A percentile compares a stretch with the other conserved stretches of the same genome.
Evolutionary conservation across 2,888 invertebrate genomes (phyloP).

Genomic region (Nomada ferruginata): DNA sequence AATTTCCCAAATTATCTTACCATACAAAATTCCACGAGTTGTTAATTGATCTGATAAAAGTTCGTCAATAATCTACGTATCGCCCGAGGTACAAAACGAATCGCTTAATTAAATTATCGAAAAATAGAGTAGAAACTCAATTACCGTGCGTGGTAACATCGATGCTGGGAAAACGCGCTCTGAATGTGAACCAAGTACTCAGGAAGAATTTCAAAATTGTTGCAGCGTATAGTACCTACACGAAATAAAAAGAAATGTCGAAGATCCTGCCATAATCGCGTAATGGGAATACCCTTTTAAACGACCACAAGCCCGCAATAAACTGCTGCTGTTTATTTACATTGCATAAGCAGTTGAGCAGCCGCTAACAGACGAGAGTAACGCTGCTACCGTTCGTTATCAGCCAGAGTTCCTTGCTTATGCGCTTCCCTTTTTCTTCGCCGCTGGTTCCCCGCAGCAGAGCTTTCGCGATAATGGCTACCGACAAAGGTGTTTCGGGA

Average conservation of each 20-base stretch:
- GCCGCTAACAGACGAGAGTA: slow-evolving; percentile 46
- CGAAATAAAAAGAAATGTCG: not conserved
- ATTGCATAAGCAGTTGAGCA: slow-evolving; percentile 73
- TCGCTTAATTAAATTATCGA: too few relatives aligned
- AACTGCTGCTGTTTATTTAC: slow-evolving; percentile 77
- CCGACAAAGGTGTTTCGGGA: slow-evolving; percentile 57
- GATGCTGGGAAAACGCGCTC: too few relatives aligned
- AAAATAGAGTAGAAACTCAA: too few relatives aligned
- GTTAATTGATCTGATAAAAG: too few relatives aligned
- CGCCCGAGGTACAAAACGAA: too few relatives aligned
- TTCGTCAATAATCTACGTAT: too few relatives aligned
- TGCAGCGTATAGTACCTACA: not conserved
- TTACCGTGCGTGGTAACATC: too few relatives aligned
- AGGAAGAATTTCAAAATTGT: too few relatives aligned
- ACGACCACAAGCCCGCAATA: slow-evolving; percentile 65
- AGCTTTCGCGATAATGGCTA: slow-evolving; percentile 30
- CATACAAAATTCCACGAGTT: not conserved
- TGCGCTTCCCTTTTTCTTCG: slow-evolving; percentile 34
- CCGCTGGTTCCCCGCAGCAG: not conserved
- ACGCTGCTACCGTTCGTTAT: slow-evolving; percentile 44
- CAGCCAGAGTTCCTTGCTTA: slow-evolving; percentile 59
- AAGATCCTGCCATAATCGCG: not conserved
- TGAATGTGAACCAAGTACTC: too few relatives aligned
- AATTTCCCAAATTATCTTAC: not conserved
- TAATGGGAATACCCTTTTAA: slow-evolving; percentile 3